Conservation (phyloP, 2,888 invertebrate species). For the Stenodera caucasica region DNA sequence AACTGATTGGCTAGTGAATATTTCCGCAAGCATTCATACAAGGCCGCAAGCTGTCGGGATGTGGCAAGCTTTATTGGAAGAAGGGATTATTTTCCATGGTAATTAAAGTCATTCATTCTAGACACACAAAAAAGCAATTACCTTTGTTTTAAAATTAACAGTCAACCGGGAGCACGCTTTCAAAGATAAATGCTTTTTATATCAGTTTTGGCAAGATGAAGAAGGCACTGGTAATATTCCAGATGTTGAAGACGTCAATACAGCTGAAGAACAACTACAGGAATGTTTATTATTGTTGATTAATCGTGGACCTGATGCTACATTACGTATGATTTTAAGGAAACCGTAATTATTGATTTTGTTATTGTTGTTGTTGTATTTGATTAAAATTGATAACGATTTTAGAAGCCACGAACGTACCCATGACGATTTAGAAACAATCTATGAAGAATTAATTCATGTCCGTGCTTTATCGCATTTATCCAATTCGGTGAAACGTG, state of each 20-base stretch:
- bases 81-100: constrained; percentile 78
- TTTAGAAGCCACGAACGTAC: constrained; percentile 75
- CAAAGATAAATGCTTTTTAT: constrained; percentile 80
- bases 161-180: constrained; percentile 79
- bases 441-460: constrained; percentile 80
- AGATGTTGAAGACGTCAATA: constrained; percentile 62
- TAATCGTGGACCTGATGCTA: constrained; percentile 76
- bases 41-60: constrained; percentile 75
- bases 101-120: constrained; percentile 40
- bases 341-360: constrained; percentile 67
- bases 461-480: constrained; percentile 80
- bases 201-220: constrained; percentile 78
- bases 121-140: background rate
- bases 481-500: constrained; percentile 78
- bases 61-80: constrained; percentile 82
- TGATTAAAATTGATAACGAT: constrained; percentile 12
- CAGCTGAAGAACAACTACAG: constrained; percentile 70
- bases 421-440: constrained; percentile 76
- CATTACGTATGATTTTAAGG: constrained; percentile 75
- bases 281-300: constrained; percentile 68
- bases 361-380: constrained; percentile 2
- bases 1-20: constrained; percentile 76
- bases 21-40: constrained; percentile 65
- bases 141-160: constrained; percentile 43
- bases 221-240: constrained; percentile 61